These are phyloP conservation scores for Stegana nigrithorax DNA, from an alignment of 2,888 invertebrate genomes.

Conservation along the genomic window DNA sequence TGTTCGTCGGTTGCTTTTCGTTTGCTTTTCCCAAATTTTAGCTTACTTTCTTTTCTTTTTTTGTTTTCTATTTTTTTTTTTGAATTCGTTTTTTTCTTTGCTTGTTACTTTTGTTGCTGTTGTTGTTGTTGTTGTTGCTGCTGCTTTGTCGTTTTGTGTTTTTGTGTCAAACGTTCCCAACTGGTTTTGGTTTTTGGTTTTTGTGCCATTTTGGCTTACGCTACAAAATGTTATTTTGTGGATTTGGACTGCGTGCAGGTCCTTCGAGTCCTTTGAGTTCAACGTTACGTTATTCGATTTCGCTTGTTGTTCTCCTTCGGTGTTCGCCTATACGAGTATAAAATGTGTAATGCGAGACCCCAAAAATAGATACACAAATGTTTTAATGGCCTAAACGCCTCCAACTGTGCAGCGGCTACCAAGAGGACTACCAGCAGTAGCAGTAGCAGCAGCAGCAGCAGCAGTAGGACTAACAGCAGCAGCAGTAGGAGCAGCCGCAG, in stretches of 20 bases:
- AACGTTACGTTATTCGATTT: no score
- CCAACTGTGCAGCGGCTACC: slow-evolving; percentile 29
- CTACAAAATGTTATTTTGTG: no score
- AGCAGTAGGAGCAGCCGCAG: no score
- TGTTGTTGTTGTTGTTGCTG: background rate
- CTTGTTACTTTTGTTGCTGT: background rate
- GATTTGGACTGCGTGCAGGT: no score
- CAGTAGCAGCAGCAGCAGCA: no score
- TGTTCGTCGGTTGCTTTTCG: background rate
- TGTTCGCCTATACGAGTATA: background rate
- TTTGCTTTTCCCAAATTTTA: background rate
- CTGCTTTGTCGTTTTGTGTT: no score
- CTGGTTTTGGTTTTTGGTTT: slow-evolving; percentile 8
- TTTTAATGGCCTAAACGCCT: slow-evolving; percentile 52
- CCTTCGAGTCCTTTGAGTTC: no score
- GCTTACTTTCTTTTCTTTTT: no score
- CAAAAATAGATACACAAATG: slow-evolving; percentile 60
- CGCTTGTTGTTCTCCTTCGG: background rate
- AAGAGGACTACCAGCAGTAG: no score
- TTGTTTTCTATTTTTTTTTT: background rate
- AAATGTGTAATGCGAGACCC: slow-evolving; percentile 26
- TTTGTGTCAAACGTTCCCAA: background rate
- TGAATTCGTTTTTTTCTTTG: background rate
- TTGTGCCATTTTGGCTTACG: background rate
- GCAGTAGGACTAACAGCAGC: no score